Evolutionary conservation across 2,113 vertebrate species (phyloP).

Genomic region (Proteles cristata): DNA sequence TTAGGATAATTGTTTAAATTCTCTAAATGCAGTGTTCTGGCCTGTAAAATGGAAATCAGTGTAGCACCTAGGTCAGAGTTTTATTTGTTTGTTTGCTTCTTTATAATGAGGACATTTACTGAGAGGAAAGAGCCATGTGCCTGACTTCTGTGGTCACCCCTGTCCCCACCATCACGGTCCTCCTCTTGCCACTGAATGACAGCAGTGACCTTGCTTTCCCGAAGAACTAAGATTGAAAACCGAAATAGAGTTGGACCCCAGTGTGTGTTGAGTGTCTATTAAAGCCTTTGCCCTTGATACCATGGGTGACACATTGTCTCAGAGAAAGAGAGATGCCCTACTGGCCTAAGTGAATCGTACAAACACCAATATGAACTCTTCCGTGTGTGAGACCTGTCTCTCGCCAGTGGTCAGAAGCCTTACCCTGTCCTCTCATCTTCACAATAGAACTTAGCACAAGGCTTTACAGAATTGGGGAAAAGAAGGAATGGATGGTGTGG

Average conservation of each 20-base stretch:
- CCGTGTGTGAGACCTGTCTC: background rate
- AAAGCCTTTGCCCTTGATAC: background rate
- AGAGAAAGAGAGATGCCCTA: background rate
- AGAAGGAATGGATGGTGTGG: background rate
- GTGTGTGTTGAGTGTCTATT: background rate
- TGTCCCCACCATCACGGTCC: background rate
- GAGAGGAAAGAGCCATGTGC: background rate
- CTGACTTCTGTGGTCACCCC: background rate
- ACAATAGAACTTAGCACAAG: background rate
- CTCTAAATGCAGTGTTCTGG: background rate
- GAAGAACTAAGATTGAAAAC: background rate
- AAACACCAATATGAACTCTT: background rate
- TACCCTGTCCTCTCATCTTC: background rate
- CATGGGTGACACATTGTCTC: too few species aligned
- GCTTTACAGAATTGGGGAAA: background rate
- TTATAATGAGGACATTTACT: background rate
- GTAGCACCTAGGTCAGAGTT: background rate
- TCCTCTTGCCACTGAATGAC: background rate
- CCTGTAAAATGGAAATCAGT: background rate
- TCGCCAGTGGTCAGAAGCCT: background rate
- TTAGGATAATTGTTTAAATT: background rate
- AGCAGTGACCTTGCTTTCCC: background rate
- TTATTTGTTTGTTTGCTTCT: background rate
- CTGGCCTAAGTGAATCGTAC: background rate
- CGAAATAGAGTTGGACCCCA: background rate